Evolutionary conservation across 2,888 invertebrate genomes (phyloP), one percentile per base, ranked within the genome.

Genomic region (Blastobasis adustella): DNA sequence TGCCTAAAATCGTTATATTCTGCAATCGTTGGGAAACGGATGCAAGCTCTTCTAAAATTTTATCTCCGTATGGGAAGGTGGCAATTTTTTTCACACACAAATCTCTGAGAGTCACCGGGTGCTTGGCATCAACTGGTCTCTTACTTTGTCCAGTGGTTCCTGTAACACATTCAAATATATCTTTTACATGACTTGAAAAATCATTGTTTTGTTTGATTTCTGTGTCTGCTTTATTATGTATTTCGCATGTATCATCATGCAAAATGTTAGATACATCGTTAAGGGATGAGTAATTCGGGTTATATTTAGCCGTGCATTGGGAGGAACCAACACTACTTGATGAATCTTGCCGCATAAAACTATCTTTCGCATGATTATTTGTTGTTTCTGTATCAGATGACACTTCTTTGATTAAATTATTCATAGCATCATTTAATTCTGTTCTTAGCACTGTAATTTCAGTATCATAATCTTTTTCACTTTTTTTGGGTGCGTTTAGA

Each of bases 261-360:
- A 89, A 67, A 60, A 90, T 78, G 62, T 90, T 90, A 65, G 89
- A 82, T 49, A 92, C 86, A 69, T 93, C 92, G 63, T 88, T 89
- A 47, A 91, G 79, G 59, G 92, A 92, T 49, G 91, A 90, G 66
- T 79, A 83, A 54, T 82, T 82, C 42, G 92, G 91, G 63, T 91
- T 91, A 69, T 92, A 93, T 71, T 92, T 92, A 55, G 92, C 92
- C 39, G 94, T 94, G 72, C 92, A 93, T 63, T 92, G 90, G 54
- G 93, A 93, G 52, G 93, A 93, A 70, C 90, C 90, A 62, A 90
- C 87, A 66, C 91, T 91, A 67, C 91, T 90, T 50, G 90, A 85
- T 46, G 91, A 92, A 70, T 91, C 90, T 74, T 90, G 91, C 50
- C 91, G 90, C 47, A 75, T 69, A 56, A 82, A 76, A 37, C 54